Evolutionary conservation across 2,113 vertebrate genomes (phyloP).

Genomic region (Pelmatolapia mariae): DNA sequence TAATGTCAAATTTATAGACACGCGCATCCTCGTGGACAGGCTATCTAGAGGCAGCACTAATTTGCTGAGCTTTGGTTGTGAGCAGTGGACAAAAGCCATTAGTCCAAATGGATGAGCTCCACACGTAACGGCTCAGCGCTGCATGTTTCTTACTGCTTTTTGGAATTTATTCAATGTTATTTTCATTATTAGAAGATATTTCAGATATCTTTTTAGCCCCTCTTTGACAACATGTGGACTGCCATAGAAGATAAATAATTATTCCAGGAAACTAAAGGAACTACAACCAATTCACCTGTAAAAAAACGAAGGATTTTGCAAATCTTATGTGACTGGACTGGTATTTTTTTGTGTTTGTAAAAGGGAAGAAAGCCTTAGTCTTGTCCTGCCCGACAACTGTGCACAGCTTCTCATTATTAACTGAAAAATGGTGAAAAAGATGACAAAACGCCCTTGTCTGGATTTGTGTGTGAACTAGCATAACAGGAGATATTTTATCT

Average conservation of each 20-base stretch:
- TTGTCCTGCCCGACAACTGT: neutral
- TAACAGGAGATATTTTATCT: constrained; percentile 45
- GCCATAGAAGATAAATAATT: neutral
- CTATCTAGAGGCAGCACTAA: constrained; percentile 37
- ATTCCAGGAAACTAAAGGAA: neutral
- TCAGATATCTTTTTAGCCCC: neutral
- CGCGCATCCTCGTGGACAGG: neutral
- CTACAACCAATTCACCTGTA: neutral
- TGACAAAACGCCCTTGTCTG: constrained; percentile 21
- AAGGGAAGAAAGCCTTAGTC: neutral
- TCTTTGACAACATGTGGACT: neutral
- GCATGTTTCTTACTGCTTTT: neutral
- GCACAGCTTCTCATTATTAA: constrained; percentile 16
- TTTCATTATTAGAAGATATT: neutral
- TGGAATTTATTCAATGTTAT: neutral
- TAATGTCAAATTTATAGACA: constrained; percentile 44
- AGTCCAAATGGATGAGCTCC: neutral
- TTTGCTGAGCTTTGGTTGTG: constrained; percentile 26
- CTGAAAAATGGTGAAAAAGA: constrained; percentile 12
- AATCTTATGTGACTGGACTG: neutral
- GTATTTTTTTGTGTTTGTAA: neutral
- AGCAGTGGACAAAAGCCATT: constrained; percentile 10
- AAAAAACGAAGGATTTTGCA: neutral
- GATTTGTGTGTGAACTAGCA: constrained; percentile 17
- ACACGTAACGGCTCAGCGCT: neutral